Conservation (phyloP, 2,113 vertebrate genomes). For the Stercorarius parasiticus region DNA sequence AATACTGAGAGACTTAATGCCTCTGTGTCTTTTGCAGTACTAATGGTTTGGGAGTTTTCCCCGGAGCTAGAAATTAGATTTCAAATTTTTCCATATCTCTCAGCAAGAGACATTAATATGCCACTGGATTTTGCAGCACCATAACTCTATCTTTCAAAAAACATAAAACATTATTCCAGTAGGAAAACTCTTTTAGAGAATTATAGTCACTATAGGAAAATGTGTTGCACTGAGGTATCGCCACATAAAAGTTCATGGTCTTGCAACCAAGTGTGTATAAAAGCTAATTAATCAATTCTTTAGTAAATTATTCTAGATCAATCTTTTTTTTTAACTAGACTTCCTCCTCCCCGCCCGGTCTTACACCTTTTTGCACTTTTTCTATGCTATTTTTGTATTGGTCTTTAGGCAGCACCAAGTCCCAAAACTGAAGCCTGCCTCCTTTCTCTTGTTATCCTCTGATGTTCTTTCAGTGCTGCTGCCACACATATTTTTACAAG, state of each 20-base stretch:
- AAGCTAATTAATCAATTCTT: background rate
- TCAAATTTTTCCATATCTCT: background rate
- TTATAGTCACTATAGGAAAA: background rate
- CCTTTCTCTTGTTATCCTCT: background rate
- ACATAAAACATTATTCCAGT: background rate
- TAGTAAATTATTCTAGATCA: background rate
- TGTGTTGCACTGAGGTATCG: background rate
- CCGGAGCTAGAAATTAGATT: conserved; percentile 8
- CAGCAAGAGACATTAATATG: background rate
- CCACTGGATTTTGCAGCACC: background rate
- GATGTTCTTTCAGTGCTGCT: background rate
- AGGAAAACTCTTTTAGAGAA: background rate
- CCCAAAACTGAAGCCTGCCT: background rate
- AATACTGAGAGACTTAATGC: conserved; percentile 14
- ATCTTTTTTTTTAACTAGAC: background rate
- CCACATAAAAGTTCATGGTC: background rate
- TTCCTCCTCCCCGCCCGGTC: background rate
- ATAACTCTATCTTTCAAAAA: background rate
- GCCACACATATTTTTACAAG: background rate
- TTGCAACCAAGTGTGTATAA: background rate
- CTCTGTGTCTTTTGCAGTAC: background rate
- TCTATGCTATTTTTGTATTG: background rate
- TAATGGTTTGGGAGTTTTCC: background rate
- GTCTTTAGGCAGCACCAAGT: background rate
- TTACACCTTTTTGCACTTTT: background rate